Base-by-base conservation (phyloP, 2,113 vertebrate species). In the Ondatra zibethicus region DNA sequence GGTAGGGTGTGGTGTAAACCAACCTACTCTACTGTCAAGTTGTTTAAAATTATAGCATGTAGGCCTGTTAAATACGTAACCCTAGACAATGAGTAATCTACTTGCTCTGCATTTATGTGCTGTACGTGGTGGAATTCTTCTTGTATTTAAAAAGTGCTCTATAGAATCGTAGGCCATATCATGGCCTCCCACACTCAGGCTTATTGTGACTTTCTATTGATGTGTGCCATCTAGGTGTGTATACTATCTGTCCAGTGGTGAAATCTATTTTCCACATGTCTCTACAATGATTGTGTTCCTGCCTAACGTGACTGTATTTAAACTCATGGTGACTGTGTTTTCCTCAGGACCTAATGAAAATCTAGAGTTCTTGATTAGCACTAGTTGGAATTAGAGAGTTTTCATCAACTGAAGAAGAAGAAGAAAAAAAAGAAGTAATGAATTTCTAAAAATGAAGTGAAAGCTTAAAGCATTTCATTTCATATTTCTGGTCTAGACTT, bases 381-480 rank as follows among this genome's bases (percentile, higher is more conserved):
- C 92, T 88, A 77, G 27, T 42, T 50, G 58, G 31, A 76, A 80
- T 61, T 36, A 85, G 31, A 29, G 70, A 55, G 86, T 91, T 95
- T 95, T 86, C 19, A 93, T 76, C 87, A 85, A 23, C 63, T 1
- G 9, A 94, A 88, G 23, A 89, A 70, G 68, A 36, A 70, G 5
- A 63, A 65, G 16, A 92, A 77, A 33, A 88, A 81, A 61, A 21
- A 81, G 36, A 90, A 94, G 70, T 65, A 70, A 0, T 86, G 70
- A 65, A 33, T 95, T 97, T 90, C 50, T 94, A 65, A 92, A n/a
- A 61, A 72, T 91, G 39, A 93, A 97, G 90, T 55, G 45, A 96
- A 96, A 92, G 17, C 68, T 86, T 92, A 23, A 89, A 88, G 68
- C 80, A 90, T 77, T 95, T 88, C 90, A 88, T 92, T 91, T 92